Percentiles rank a stretch among this genome's conserved stretches.
These are phyloP conservation scores for Aptenodytes forsteri DNA, from an alignment of 2,113 vertebrate species.

Conservation along the genomic window DNA sequence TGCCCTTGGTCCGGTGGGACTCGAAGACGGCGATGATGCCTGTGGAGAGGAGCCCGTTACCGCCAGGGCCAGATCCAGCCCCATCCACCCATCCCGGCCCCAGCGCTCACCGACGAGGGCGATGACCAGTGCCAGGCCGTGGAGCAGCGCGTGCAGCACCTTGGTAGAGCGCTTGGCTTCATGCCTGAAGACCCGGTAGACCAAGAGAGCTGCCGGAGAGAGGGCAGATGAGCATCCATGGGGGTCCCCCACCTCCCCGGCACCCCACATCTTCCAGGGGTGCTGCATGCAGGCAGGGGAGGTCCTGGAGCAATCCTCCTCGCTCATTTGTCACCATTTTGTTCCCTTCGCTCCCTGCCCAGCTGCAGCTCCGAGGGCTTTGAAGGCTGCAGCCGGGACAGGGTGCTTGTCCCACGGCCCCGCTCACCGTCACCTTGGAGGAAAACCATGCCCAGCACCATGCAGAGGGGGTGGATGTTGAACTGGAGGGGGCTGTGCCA, in stretches of 20 bases:
- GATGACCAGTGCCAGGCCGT: constrained; percentile 81
- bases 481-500: constrained; percentile 87
- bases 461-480: constrained; percentile 92
- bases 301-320: not conserved
- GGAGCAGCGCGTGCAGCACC: constrained; percentile 84
- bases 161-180: constrained; percentile 86
- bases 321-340: rapidly evolving
- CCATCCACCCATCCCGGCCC: rapidly evolving
- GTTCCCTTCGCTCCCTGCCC: not conserved
- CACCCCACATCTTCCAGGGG: not conserved
- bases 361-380: rapidly evolving
- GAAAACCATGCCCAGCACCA: constrained; percentile 92
- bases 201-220: constrained; percentile 82
- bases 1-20: constrained; percentile 74
- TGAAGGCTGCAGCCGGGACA: not conserved
- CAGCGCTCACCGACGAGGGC: constrained; percentile 72
- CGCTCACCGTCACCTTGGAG: constrained; percentile 91
- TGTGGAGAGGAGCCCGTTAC: not conserved
- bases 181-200: constrained; percentile 87
- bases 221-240: rapidly evolving
- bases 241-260: not conserved
- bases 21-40: constrained; percentile 87
- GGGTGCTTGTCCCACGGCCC: rapidly evolving
- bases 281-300: rapidly evolving
- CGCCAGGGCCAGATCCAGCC: rapidly evolving